These are phyloP conservation scores for Hemicordylus capensis DNA, from an alignment of 2,113 vertebrate genomes.

Conservation along the genomic window DNA sequence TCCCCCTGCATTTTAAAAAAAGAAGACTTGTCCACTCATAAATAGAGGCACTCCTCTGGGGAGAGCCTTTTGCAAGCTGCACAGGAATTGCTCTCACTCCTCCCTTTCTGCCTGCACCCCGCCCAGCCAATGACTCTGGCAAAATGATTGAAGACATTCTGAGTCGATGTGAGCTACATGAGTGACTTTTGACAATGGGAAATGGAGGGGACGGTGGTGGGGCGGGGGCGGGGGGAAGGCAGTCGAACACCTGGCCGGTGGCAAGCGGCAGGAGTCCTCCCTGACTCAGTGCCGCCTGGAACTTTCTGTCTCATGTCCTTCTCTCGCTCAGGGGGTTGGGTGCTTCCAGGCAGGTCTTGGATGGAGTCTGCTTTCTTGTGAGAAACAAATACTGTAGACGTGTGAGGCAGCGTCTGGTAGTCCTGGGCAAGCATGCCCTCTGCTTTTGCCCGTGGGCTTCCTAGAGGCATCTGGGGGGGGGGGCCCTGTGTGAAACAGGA, in stretches of 20 bases:
- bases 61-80: neutral
- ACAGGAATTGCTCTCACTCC: neutral
- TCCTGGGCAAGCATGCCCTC: neutral
- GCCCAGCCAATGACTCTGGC: neutral
- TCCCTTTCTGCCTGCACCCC: neutral
- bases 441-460: too few relatives aligned
- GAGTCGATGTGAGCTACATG: too few relatives aligned
- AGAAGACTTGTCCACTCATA: neutral
- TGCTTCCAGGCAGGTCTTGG: neutral
- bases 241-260: too few relatives aligned
- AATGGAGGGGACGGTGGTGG: neutral
- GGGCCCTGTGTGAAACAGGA: too few relatives aligned
- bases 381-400: neutral
- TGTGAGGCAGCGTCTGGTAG: neutral
- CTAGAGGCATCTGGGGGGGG: too few relatives aligned
- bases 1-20: too few relatives aligned
- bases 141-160: neutral
- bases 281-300: too few relatives aligned
- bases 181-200: neutral
- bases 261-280: too few relatives aligned
- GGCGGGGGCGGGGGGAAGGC: too few relatives aligned
- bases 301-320: neutral
- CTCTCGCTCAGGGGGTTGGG: neutral
- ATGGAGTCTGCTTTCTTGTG: neutral
- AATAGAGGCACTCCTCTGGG: neutral